Conservation (phyloP, 2,888 invertebrate species). For the Aporophyla nigra region DNA sequence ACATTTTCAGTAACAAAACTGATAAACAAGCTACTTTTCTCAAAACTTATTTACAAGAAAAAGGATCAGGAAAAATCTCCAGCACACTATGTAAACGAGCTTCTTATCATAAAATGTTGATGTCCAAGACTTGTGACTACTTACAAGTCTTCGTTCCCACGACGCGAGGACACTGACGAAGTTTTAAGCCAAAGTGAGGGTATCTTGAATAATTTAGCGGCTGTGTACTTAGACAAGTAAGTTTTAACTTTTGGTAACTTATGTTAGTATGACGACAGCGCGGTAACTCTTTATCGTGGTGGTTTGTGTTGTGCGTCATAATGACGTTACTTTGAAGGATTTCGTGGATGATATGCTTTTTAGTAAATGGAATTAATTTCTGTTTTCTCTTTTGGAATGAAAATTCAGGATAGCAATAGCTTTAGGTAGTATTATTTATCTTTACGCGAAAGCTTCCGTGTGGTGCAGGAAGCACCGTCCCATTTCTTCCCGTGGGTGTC, state of each 20-base stretch:
- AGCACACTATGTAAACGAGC: conserved; percentile 41
- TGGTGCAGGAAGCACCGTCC: too few species aligned
- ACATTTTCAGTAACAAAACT: not conserved
- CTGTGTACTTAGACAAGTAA: conserved; percentile 62
- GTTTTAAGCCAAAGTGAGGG: conserved; percentile 72
- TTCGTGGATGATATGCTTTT: too few species aligned
- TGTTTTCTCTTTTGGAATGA: too few species aligned
- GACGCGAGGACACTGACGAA: conserved; percentile 59
- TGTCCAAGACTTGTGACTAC: conserved; percentile 43
- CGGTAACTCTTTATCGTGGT: conserved; percentile 36
- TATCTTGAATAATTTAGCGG: conserved; percentile 74
- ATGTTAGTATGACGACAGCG: conserved; percentile 29
- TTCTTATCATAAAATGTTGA: conserved; percentile 41
- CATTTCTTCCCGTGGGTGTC: too few species aligned
- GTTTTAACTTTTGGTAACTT: conserved; percentile 56
- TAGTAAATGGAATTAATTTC: too few species aligned
- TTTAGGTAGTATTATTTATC: too few species aligned
- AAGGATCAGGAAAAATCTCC: conserved; percentile 25
- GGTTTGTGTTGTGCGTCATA: conserved; percentile 14
- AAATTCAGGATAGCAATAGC: too few species aligned
- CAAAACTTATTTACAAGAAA: conserved; percentile 22
- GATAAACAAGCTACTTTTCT: not conserved
- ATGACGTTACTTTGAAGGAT: not conserved
- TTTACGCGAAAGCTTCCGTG: too few species aligned
- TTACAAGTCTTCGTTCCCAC: conserved; percentile 33